These are phyloP conservation scores for Bembecia ichneumoniformis DNA, from an alignment of 2,888 invertebrate species.

Conservation along the genomic window DNA sequence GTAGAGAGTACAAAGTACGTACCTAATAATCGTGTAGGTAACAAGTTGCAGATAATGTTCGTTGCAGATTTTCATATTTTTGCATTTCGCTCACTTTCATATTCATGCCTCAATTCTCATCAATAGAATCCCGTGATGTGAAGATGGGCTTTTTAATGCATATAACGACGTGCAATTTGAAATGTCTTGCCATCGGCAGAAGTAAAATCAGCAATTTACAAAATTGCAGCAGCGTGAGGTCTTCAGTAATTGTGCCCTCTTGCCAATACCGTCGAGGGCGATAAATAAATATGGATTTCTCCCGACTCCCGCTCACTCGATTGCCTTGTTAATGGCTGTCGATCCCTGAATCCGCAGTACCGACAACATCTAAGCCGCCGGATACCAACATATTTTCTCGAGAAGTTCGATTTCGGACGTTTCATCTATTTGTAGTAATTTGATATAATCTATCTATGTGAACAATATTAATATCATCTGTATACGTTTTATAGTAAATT, in stretches of 20 bases:
- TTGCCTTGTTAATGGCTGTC: constrained; percentile 1
- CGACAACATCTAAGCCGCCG: neutral
- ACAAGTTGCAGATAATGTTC: no score
- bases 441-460: no score
- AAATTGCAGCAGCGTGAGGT: constrained; percentile 59
- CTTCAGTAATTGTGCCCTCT: constrained; percentile 53
- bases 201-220: constrained; percentile 60
- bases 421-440: no score
- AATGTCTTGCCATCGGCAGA: constrained; percentile 49
- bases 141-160: constrained; percentile 40
- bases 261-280: constrained; percentile 38
- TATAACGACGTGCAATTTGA: constrained; percentile 55
- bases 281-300: constrained; percentile 57
- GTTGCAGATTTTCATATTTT: no score
- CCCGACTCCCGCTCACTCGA: constrained; percentile 8
- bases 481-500: no score
- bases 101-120: neutral
- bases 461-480: no score
- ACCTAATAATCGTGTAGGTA: no score
- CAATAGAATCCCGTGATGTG: constrained; percentile 15
- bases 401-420: no score
- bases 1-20: no score
- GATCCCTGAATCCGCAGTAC: neutral
- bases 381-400: neutral
- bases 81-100: neutral